Evolutionary conservation across 2,113 vertebrate species (phyloP).

Genomic region (Illadopsis cleaveri): DNA sequence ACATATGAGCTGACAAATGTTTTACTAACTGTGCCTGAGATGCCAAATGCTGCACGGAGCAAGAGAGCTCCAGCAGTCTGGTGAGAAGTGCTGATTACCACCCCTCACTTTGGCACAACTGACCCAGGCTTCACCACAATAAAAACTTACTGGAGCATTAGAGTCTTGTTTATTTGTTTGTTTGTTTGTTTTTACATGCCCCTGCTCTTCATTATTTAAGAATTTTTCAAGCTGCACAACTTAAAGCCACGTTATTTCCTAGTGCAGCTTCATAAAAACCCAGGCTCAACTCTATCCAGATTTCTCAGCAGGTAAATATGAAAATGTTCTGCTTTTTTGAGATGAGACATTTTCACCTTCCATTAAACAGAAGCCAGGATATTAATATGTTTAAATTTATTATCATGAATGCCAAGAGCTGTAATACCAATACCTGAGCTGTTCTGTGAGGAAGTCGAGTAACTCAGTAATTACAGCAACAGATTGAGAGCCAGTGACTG

Average conservation of each 20-base stretch:
- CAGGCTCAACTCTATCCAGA: background rate
- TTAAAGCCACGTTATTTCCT: background rate
- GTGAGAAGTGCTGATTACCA: background rate
- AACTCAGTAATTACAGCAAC: slow-evolving; percentile 10
- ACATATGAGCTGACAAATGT: background rate
- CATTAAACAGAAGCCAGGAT: background rate
- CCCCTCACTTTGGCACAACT: background rate
- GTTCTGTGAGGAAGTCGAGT: background rate
- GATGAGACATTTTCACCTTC: background rate
- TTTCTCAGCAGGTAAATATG: background rate
- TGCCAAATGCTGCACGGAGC: background rate
- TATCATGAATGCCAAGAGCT: background rate
- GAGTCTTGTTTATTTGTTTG: background rate
- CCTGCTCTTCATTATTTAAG: background rate
- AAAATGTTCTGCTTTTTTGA: background rate
- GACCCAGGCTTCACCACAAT: background rate
- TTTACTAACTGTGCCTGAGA: background rate
- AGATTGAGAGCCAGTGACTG: background rate
- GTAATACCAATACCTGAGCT: background rate
- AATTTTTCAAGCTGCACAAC: background rate
- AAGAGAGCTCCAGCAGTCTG: background rate
- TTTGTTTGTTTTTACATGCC: background rate
- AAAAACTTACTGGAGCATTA: background rate
- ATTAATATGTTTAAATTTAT: background rate
- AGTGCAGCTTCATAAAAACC: background rate